Conservation (phyloP, 2,113 vertebrate species). For the Albula glossodonta region DNA sequence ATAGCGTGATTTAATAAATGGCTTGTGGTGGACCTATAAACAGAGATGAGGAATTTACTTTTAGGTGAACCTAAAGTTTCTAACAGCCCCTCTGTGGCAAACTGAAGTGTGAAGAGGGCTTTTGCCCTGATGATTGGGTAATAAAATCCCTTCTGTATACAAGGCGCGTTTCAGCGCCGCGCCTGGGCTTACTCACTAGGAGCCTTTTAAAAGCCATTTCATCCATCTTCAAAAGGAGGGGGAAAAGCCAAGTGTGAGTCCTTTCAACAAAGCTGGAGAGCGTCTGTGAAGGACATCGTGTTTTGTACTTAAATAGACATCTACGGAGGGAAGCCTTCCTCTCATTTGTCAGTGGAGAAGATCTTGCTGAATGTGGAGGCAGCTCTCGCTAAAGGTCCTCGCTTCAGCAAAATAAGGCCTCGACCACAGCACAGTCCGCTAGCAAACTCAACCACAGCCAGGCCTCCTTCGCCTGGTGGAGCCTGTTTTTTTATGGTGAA, state of each 20-base stretch:
- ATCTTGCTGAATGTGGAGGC: neutral
- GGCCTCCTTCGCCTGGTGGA: neutral
- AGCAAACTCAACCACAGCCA: neutral
- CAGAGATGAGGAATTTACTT: slow-evolving; percentile 67
- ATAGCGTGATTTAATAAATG: slow-evolving; percentile 58
- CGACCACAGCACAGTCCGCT: neutral
- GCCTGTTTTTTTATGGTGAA: neutral
- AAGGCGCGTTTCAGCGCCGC: slow-evolving; percentile 60
- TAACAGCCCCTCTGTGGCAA: slow-evolving; percentile 48
- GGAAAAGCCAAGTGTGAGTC: slow-evolving; percentile 66
- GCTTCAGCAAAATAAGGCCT: slow-evolving; percentile 5
- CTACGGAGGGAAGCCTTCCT: slow-evolving; percentile 12
- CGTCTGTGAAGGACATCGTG: slow-evolving; percentile 50
- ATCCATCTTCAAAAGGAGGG: slow-evolving; percentile 68
- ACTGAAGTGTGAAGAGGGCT: slow-evolving; percentile 50
- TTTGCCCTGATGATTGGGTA: slow-evolving; percentile 56
- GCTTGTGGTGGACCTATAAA: slow-evolving; percentile 67
- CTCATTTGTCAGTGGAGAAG: slow-evolving; percentile 3
- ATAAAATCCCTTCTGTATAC: slow-evolving; percentile 65
- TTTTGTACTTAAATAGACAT: slow-evolving; percentile 45
- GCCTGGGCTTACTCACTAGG: slow-evolving; percentile 64
- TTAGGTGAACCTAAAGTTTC: slow-evolving; percentile 31
- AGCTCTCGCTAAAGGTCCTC: neutral
- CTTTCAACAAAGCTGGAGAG: slow-evolving; percentile 56
- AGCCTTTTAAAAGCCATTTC: slow-evolving; percentile 72